These are phyloP conservation scores for Melangyna quadrimaculata DNA, from an alignment of 2,888 invertebrate species.

Conservation along the genomic window DNA sequence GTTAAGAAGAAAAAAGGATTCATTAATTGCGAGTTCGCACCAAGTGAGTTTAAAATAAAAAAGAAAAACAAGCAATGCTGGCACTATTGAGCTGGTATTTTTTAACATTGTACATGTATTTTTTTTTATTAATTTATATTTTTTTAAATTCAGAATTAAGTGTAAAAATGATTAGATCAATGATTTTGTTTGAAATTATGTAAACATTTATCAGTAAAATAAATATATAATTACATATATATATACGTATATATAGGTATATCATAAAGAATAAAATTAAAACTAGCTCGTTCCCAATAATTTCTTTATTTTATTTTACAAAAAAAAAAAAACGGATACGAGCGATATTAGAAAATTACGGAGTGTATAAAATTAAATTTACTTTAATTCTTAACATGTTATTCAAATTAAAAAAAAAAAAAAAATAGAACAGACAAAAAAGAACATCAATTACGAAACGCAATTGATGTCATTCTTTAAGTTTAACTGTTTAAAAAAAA, in stretches of 20 bases:
- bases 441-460: constrained; percentile 59
- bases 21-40: constrained; percentile 18
- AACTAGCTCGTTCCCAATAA: constrained; percentile 27
- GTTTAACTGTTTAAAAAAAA: constrained; percentile 43
- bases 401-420: background rate
- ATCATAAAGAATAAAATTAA: constrained; percentile 10
- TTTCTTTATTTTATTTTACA: background rate
- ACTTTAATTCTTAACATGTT: constrained; percentile 35
- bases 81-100: background rate
- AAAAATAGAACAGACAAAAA: constrained; percentile 21
- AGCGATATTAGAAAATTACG: constrained; percentile 44
- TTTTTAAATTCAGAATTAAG: constrained; percentile 3
- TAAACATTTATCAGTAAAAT: constrained; percentile 27
- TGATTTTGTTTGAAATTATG: constrained; percentile 37
- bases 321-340: background rate
- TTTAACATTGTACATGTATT: constrained; percentile 26
- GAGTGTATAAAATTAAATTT: constrained; percentile 25
- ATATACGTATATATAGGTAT: background rate
- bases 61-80: background rate
- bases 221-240: constrained; percentile 28
- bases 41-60: background rate
- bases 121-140: constrained; percentile 35
- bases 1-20: constrained; percentile 10
- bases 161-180: constrained; percentile 40
- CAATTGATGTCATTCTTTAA: constrained; percentile 54